phyloP scores from a whole-genome alignment of 2,113 vertebrate genomes.

The Panurus biarmicus region DNA sequence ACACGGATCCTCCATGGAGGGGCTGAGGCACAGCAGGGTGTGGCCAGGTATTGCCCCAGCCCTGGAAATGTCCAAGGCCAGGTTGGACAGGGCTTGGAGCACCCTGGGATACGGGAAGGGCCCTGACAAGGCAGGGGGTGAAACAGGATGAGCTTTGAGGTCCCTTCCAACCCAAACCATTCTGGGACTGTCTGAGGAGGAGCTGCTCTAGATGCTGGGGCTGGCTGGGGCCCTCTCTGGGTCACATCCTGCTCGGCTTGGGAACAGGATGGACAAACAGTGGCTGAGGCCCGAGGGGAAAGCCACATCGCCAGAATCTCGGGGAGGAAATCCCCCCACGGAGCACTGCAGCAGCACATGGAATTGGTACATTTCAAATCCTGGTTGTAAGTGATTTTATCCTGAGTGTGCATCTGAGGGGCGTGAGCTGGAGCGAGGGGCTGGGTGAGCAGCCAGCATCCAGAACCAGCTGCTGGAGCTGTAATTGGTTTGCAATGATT shows the following conservation, averaged over 20 bases:
- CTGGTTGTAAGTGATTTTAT: background rate
- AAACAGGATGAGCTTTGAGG: background rate
- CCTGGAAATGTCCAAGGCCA: background rate
- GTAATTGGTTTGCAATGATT: constrained; percentile 40
- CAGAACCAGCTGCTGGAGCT: background rate
- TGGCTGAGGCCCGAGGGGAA: rapidly evolving
- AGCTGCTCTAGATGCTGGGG: rapidly evolving
- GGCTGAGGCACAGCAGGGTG: background rate
- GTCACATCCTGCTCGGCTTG: background rate
- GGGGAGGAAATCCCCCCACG: background rate
- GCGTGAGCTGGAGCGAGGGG: background rate
- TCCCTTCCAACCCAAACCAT: background rate
- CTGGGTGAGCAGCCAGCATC: background rate
- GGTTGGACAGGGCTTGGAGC: background rate
- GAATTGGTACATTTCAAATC: background rate
- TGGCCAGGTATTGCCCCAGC: background rate
- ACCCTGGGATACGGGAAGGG: too few species aligned
- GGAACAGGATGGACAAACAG: background rate
- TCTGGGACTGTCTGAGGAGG: rapidly evolving
- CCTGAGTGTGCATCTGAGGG: background rate
- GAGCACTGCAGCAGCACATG: background rate
- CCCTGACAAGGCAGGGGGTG: background rate
- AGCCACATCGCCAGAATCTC: rapidly evolving
- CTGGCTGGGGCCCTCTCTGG: background rate
- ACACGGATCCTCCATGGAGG: rapidly evolving